Percentiles rank a stretch among this genome's conserved stretches.
These are phyloP conservation scores for Acholoe squamosa DNA, from an alignment of 2,888 invertebrate genomes.

Conservation along the genomic window DNA sequence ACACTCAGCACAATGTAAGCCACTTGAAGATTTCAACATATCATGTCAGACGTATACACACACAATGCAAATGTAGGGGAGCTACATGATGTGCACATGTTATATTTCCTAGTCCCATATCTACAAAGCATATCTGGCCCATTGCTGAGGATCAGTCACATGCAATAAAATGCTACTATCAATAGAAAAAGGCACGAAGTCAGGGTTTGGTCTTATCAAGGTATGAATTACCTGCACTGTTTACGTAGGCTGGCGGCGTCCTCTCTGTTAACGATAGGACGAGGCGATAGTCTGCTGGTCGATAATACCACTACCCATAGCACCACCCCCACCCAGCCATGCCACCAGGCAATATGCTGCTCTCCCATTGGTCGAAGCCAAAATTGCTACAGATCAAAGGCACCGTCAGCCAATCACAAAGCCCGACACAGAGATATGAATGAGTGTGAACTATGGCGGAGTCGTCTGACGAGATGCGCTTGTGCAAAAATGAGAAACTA, in stretches of 20 bases:
- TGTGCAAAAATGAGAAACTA: no score
- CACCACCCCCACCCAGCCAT: neutral
- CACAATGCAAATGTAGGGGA: no score
- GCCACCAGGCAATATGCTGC: neutral
- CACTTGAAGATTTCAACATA: no score
- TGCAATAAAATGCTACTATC: neutral
- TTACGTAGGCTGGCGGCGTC: constrained; percentile 2
- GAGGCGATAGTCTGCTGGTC: neutral
- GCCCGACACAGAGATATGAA: neutral
- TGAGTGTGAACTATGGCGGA: constrained; percentile 19
- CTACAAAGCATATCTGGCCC: no score
- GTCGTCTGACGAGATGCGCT: neutral
- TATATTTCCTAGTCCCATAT: no score
- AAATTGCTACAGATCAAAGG: constrained; percentile 44
- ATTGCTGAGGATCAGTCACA: no score
- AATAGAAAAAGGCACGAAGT: neutral
- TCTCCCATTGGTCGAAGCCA: constrained; percentile 12
- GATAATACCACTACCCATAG: neutral
- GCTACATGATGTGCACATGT: no score
- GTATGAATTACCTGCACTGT: constrained; percentile 39
- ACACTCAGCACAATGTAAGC: no score
- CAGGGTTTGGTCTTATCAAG: constrained; percentile 26
- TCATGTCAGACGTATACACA: no score
- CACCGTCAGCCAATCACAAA: constrained; percentile 34
- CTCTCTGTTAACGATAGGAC: constrained; percentile 35